Percentiles rank a stretch among this genome's conserved stretches.
These are phyloP conservation scores for Spodoptera picta DNA, from an alignment of 2,888 invertebrate genomes.

Conservation along the genomic window DNA sequence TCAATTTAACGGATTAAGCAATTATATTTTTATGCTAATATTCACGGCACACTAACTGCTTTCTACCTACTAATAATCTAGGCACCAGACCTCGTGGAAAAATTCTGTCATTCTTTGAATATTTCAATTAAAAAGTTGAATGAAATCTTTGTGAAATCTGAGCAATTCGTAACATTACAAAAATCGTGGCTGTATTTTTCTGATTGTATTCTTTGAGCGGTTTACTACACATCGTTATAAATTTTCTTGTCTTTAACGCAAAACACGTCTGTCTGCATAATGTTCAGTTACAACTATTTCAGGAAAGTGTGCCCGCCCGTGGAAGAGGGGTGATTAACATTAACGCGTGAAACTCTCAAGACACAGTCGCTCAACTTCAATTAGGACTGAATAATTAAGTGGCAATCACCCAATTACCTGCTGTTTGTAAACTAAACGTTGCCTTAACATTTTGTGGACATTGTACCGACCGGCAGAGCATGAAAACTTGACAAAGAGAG, in stretches of 20 bases:
- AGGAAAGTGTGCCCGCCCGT: constrained; percentile 17
- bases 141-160: constrained; percentile 21
- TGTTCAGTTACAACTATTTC: constrained; percentile 13
- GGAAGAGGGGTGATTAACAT: not conserved
- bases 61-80: constrained; percentile 47
- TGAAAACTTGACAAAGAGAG: constrained; percentile 72
- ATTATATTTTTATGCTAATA: constrained; percentile 50
- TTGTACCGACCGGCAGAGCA: constrained; percentile 67
- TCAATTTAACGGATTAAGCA: constrained; percentile 37
- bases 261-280: constrained; percentile 4
- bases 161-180: constrained; percentile 26
- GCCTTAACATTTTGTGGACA: constrained; percentile 52
- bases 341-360: constrained; percentile 1
- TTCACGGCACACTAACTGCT: constrained; percentile 41
- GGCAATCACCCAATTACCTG: constrained; percentile 24
- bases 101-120: constrained; percentile 31
- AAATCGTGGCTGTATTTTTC: constrained; percentile 31
- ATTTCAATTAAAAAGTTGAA: constrained; percentile 21
- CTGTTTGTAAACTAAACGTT: constrained; percentile 11
- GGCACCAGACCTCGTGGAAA: constrained; percentile 30
- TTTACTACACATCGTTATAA: constrained; percentile 17
- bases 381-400: constrained; percentile 25
- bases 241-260: constrained; percentile 16
- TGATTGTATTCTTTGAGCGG: constrained; percentile 19
- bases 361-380: constrained; percentile 13